Evolutionary conservation across 2,113 vertebrate species (phyloP).

Genomic region (Hirundichthys speculiger): DNA sequence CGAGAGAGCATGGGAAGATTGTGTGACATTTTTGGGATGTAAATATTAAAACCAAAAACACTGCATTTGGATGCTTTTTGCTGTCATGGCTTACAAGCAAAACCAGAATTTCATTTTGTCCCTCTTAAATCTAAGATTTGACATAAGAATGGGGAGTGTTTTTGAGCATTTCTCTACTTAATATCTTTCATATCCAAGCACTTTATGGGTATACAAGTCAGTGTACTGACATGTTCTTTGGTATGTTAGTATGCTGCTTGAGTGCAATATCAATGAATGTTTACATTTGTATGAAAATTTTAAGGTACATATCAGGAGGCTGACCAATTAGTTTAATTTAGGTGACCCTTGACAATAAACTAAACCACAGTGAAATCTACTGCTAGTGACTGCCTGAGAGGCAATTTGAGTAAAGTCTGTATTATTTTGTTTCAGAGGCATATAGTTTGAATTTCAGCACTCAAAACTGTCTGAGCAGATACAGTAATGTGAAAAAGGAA

Average conservation of each 20-base stretch:
- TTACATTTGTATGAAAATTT: conserved; percentile 69
- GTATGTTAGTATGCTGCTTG: conserved; percentile 56
- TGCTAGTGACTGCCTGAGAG: conserved; percentile 65
- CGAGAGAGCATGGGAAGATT: conserved; percentile 79
- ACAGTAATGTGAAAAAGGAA: not conserved
- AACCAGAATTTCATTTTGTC: conserved; percentile 37
- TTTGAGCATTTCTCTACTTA: conserved; percentile 30
- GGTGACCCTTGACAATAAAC: conserved; percentile 41
- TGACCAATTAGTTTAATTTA: conserved; percentile 21
- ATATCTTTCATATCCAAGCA: conserved; percentile 72
- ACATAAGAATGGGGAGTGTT: conserved; percentile 7
- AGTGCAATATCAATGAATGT: conserved; percentile 73
- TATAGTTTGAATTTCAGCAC: conserved; percentile 31
- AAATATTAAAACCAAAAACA: conserved; percentile 66
- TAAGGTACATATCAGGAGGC: conserved; percentile 56
- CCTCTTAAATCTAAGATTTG: conserved; percentile 6
- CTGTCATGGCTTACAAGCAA: conserved; percentile 38
- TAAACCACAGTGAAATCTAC: conserved; percentile 52
- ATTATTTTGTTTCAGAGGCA: conserved; percentile 14
- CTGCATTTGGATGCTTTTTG: conserved; percentile 43
- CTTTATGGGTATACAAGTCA: conserved; percentile 67
- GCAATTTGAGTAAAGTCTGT: conserved; percentile 38
- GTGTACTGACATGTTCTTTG: conserved; percentile 41
- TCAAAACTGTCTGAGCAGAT: conserved; percentile 13
- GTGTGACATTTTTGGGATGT: conserved; percentile 62